These are phyloP conservation scores for Pseudochaenichthys georgianus DNA, from an alignment of 2,797 vertebrate genomes.

Conservation along the genomic window DNA sequence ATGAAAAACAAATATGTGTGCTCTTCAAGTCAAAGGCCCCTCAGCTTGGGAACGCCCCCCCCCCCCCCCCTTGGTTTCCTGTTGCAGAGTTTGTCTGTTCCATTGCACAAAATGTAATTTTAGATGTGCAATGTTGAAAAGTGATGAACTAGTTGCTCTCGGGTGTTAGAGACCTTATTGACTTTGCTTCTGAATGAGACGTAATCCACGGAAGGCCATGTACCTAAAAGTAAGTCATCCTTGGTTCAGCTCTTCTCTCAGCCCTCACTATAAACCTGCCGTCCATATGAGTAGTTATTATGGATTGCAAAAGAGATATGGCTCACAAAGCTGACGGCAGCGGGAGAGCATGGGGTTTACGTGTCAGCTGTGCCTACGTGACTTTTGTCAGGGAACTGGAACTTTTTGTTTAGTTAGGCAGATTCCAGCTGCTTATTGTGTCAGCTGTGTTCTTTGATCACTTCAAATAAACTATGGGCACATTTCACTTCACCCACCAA, in stretches of 20 bases:
- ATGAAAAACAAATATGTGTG: not conserved
- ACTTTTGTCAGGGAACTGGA: conserved; percentile 9
- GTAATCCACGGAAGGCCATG: conserved; percentile 17
- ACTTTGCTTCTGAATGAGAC: conserved; percentile 28
- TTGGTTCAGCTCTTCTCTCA: not conserved
- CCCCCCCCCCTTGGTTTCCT: not conserved
- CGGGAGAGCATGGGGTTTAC: not conserved
- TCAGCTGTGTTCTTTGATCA: conserved; percentile 38
- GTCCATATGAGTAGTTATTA: conserved; percentile 4
- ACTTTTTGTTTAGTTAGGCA: conserved; percentile 15
- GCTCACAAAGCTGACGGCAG: not conserved
- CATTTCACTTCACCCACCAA: conserved; percentile 3
- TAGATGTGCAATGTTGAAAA: conserved; percentile 16
- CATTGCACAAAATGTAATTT: conserved; percentile 23
- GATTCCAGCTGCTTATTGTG: conserved; percentile 2
- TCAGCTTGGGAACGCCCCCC: not conserved
- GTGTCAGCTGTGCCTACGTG: conserved; percentile 6
- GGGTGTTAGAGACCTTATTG: conserved; percentile 29
- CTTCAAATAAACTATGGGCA: not conserved
- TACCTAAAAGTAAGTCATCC: not conserved
- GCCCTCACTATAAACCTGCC: not conserved
- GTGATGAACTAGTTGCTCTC: conserved; percentile 29
- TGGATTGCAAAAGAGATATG: not conserved
- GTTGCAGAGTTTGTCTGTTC: conserved; percentile 5
- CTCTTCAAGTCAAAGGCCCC: not conserved